Conservation (phyloP, 1,140 invertebrate genomes). For the Yoshiicerus persimilis region DNA sequence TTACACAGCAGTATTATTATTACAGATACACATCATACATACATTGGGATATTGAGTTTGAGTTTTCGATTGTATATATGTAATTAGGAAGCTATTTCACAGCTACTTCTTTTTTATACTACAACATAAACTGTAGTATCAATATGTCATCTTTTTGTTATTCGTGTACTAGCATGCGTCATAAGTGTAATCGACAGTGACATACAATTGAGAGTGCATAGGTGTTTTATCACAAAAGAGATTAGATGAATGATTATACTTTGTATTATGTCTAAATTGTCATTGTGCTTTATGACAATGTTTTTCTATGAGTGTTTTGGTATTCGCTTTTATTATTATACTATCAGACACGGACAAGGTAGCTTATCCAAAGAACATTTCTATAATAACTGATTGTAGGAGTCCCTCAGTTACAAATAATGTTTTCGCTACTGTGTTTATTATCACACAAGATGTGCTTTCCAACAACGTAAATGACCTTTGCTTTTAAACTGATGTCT, state of each 20-base stretch:
- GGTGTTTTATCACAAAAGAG: neutral
- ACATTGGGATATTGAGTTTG: neutral
- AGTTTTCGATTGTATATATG: neutral
- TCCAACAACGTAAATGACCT: neutral
- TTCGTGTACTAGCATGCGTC: neutral
- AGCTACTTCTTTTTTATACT: neutral
- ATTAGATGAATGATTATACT: neutral
- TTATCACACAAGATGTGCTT: neutral
- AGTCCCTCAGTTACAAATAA: neutral
- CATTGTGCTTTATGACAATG: neutral
- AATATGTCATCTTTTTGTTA: neutral
- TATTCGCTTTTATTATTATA: neutral
- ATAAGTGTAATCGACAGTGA: neutral
- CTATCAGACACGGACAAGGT: no score
- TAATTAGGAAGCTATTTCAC: neutral
- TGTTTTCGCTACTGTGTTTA: neutral
- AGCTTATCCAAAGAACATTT: no score
- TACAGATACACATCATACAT: neutral
- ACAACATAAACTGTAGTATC: neutral
- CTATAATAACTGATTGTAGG: neutral
- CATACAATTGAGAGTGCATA: neutral
- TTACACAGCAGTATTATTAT: neutral
- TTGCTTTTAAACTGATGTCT: neutral
- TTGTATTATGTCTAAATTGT: neutral
- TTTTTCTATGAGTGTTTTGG: neutral